phyloP scores from a whole-genome alignment of 2,888 invertebrate species.

The Thymelicus sylvestris region DNA sequence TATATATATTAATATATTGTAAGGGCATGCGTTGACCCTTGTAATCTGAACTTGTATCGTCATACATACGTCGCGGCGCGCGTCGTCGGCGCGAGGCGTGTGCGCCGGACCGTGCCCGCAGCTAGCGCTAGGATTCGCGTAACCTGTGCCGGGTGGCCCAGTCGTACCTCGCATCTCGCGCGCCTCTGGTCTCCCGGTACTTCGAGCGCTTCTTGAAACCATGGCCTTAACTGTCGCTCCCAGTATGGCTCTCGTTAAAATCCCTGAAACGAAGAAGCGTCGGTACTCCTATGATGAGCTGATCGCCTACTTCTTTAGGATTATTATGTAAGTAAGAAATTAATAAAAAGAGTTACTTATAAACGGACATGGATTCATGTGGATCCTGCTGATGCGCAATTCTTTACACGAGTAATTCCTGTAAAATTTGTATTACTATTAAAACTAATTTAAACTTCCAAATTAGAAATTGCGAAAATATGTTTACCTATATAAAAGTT shows the following conservation, averaged over 20 bases:
- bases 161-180: slow-evolving; percentile 20
- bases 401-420: background rate
- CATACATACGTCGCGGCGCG: slow-evolving; percentile 23
- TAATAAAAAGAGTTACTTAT: too few species aligned
- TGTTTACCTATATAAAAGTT: background rate
- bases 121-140: slow-evolving; percentile 10
- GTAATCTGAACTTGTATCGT: slow-evolving; percentile 28
- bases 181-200: slow-evolving; percentile 28
- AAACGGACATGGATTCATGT: too few species aligned
- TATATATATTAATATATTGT: too few species aligned
- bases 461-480: background rate
- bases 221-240: slow-evolving; percentile 22
- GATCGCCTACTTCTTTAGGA: slow-evolving; percentile 20
- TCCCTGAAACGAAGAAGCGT: slow-evolving; percentile 1
- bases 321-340: slow-evolving; percentile 26
- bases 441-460: background rate
- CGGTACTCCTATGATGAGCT: slow-evolving; percentile 7
- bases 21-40: slow-evolving; percentile 25
- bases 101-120: slow-evolving; percentile 17
- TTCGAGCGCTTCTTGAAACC: background rate
- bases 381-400: too few species aligned
- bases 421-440: background rate
- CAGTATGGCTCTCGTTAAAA: slow-evolving; percentile 22
- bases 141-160: background rate
- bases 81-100: slow-evolving; percentile 18